phyloP scores from a whole-genome alignment of 2,113 vertebrate genomes.

The Epinephelus lanceolatus region DNA sequence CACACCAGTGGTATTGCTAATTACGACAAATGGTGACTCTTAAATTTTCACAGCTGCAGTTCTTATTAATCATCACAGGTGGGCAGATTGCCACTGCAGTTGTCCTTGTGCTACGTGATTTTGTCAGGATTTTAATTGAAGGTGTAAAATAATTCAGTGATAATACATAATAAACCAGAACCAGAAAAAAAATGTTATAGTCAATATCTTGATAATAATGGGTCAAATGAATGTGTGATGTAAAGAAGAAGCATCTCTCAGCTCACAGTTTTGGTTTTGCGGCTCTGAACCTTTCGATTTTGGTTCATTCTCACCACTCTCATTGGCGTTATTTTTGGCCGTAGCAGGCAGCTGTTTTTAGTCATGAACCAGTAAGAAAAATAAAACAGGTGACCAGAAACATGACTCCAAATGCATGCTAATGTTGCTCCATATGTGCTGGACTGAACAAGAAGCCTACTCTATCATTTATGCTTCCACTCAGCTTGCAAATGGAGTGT shows the following conservation, averaged over 20 bases:
- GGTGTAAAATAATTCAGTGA: conserved; percentile 11
- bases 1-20: neutral
- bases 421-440: too few relatives aligned
- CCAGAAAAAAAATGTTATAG: neutral
- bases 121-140: neutral
- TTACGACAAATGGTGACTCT: neutral
- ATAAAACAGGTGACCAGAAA: too few relatives aligned
- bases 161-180: neutral
- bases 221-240: neutral
- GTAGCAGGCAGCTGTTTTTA: too few relatives aligned
- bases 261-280: neutral
- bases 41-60: conserved; percentile 8
- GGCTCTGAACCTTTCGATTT: neutral
- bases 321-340: too few relatives aligned
- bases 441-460: neutral
- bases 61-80: conserved; percentile 8
- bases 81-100: conserved; percentile 3
- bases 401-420: too few relatives aligned
- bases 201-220: neutral
- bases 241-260: neutral
- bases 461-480: neutral
- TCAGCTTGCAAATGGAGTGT: neutral
- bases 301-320: neutral
- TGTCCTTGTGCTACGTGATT: neutral
- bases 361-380: too few relatives aligned